Percentiles rank a stretch among this genome's conserved stretches.
These are phyloP conservation scores for Caretta caretta DNA, from an alignment of 2,113 vertebrate genomes.

Conservation along the genomic window DNA sequence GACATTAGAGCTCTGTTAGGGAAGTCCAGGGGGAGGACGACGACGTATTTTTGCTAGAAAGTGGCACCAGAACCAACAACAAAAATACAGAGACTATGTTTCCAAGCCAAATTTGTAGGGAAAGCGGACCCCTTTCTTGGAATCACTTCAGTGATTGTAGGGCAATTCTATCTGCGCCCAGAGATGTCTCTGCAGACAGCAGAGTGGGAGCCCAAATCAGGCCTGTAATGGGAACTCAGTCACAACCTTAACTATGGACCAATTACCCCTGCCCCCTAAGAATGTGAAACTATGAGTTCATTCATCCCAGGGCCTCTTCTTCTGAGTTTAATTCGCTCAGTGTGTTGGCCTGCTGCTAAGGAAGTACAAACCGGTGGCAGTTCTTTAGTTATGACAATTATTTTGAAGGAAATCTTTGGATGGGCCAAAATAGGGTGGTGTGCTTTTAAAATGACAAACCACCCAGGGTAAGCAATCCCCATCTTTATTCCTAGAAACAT, in stretches of 20 bases:
- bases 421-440: not conserved
- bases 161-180: not conserved
- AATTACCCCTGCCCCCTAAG: not conserved
- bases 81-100: not conserved
- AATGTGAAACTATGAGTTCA: not conserved
- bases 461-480: accelerated
- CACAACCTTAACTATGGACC: not conserved
- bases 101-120: not conserved
- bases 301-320: not conserved
- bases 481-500: not conserved
- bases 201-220: not conserved
- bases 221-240: not conserved
- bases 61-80: not conserved
- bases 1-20: not conserved
- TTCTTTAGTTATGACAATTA: not conserved
- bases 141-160: accelerated
- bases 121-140: not conserved
- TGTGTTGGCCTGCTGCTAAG: not conserved
- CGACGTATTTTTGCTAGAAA: not conserved
- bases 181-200: not conserved
- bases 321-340: not conserved
- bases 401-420: not conserved
- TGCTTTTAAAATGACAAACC: not conserved
- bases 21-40: not conserved
- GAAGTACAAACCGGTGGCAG: not conserved